phyloP scores from a whole-genome alignment of 1,140 invertebrate species.

The Drosophila gunungcola region DNA sequence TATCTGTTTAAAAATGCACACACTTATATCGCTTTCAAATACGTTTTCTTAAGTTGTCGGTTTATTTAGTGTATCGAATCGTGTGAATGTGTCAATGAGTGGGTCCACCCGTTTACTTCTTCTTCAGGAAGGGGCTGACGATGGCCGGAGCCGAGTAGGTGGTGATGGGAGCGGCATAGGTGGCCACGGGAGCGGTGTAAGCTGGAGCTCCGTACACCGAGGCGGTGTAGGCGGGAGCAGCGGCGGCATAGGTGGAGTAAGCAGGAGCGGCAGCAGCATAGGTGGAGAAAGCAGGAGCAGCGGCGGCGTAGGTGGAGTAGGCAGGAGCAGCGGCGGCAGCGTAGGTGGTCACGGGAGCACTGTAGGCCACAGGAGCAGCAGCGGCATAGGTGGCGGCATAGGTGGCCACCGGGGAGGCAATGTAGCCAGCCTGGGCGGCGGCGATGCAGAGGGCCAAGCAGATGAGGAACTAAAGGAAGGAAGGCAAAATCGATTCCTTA shows the following conservation, averaged over 20 bases:
- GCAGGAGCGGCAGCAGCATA: conserved; percentile 60
- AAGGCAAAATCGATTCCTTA: conserved; percentile 2
- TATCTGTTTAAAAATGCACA: no score
- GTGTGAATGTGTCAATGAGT: background rate
- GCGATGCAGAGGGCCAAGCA: conserved; percentile 76
- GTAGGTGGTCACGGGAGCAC: conserved; percentile 49
- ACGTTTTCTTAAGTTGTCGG: conserved; percentile 16
- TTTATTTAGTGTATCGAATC: conserved; percentile 50
- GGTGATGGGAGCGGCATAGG: conserved; percentile 42
- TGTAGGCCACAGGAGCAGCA: conserved; percentile 59
- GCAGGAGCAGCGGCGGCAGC: conserved; percentile 38
- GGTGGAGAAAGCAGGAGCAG: conserved; percentile 51
- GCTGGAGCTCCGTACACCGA: conserved; percentile 56
- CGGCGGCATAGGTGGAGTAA: conserved; percentile 62
- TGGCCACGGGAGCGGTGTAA: conserved; percentile 56
- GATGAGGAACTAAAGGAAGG: conserved; percentile 64
- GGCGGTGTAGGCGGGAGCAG: conserved; percentile 35
- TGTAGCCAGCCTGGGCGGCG: conserved; percentile 70
- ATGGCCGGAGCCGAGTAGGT: conserved; percentile 67
- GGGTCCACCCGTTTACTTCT: conserved; percentile 57
- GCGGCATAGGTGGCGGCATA: conserved; percentile 66
- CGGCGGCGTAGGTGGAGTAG: conserved; percentile 26
- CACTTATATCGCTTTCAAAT: background rate
- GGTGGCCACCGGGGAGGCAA: conserved; percentile 58
- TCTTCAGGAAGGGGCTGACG: conserved; percentile 73